These are phyloP conservation scores for Apis dorsata DNA, from an alignment of 1,140 invertebrate genomes.

Conservation along the genomic window DNA sequence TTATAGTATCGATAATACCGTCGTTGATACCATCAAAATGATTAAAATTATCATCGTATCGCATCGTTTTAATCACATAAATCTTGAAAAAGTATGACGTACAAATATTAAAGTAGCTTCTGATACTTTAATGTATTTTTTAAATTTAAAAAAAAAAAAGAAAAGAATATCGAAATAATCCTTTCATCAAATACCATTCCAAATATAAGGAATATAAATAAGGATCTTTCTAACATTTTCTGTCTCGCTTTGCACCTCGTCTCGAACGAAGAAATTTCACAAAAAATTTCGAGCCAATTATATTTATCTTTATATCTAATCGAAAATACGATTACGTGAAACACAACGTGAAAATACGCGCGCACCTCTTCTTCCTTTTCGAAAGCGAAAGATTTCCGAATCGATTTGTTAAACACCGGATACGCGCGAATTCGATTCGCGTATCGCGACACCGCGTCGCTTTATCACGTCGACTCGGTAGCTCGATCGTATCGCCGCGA, in stretches of 20 bases:
- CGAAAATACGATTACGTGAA: not conserved
- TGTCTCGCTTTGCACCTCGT: too few relatives aligned
- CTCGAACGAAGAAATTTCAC: too few relatives aligned
- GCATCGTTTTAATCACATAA: not conserved
- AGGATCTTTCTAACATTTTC: too few relatives aligned
- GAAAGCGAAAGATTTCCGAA: not conserved
- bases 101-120: not conserved
- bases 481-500: constrained; percentile 13
- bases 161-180: too few relatives aligned
- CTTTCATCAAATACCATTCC: too few relatives aligned
- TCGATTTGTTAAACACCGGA: not conserved
- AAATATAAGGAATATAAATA: too few relatives aligned
- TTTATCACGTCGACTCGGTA: not conserved
- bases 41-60: not conserved
- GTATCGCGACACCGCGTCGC: not conserved
- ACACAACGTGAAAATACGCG: not conserved
- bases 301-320: too few relatives aligned
- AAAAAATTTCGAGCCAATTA: too few relatives aligned
- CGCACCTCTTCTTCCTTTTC: too few relatives aligned
- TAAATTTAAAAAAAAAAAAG: too few relatives aligned
- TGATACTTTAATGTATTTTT: too few relatives aligned
- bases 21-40: not conserved
- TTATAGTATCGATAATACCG: not conserved
- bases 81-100: not conserved
- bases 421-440: not conserved